Percentiles rank a stretch among this genome's conserved stretches.
phyloP scores from a whole-genome alignment of 2,113 vertebrate species.

The Grammomys surdaster region DNA sequence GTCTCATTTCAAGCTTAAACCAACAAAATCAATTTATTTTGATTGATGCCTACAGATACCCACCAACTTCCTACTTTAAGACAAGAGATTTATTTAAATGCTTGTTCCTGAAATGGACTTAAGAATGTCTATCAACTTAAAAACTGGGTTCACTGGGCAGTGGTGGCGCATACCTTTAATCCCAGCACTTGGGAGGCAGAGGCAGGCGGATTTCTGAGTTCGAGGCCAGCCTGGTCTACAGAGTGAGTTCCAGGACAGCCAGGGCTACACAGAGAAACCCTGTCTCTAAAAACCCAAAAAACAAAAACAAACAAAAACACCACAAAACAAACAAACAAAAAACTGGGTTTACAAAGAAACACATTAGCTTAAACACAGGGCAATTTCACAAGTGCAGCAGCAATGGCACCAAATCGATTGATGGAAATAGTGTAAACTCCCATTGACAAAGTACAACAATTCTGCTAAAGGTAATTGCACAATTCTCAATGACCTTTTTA shows the following conservation, averaged over 20 bases:
- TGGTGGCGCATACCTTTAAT: too few species aligned
- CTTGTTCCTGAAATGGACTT: background rate
- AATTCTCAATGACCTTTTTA: background rate
- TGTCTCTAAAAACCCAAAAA: too few species aligned
- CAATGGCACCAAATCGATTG: conserved; percentile 5
- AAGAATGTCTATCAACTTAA: conserved; percentile 50
- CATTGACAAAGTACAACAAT: conserved; percentile 32
- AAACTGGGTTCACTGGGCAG: conserved; percentile 26
- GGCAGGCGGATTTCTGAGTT: too few species aligned
- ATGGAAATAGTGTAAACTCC: conserved; percentile 42
- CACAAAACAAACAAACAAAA: background rate
- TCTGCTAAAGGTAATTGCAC: background rate
- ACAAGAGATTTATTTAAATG: background rate
- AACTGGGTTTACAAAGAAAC: conserved; percentile 57
- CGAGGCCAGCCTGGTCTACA: too few species aligned
- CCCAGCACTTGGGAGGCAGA: too few species aligned
- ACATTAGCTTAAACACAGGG: conserved; percentile 54
- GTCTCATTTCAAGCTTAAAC: conserved; percentile 40
- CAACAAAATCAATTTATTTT: conserved; percentile 26
- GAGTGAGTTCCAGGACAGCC: too few species aligned
- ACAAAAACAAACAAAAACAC: too few species aligned
- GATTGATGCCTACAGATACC: conserved; percentile 27
- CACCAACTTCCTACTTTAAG: conserved; percentile 46
- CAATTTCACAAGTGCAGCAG: conserved; percentile 59
- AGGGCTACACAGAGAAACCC: too few species aligned